Percentiles rank a stretch among this genome's conserved stretches.
These are phyloP conservation scores for Diprion similis DNA, from an alignment of 1,140 invertebrate genomes.

Conservation along the genomic window DNA sequence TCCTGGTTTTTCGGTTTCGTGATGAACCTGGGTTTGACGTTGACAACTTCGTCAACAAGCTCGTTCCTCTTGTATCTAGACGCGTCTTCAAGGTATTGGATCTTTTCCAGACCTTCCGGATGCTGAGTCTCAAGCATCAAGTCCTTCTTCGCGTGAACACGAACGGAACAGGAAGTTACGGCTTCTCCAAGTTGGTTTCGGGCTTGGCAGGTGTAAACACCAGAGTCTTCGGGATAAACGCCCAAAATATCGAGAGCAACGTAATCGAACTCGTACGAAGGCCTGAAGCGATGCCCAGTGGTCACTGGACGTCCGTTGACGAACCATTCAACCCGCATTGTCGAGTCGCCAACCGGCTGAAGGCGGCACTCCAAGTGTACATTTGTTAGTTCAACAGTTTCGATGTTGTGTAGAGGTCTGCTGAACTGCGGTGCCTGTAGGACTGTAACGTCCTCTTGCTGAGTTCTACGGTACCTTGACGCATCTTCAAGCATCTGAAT, in stretches of 20 bases:
- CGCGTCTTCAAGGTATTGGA: conserved; percentile 88
- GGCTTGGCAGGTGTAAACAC: conserved; percentile 93
- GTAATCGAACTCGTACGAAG: conserved; percentile 97
- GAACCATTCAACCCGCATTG: conserved; percentile 97
- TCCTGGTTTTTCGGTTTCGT: conserved; percentile 86
- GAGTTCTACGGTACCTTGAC: conserved; percentile 73
- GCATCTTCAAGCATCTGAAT: conserved; percentile 93
- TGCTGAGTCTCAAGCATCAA: conserved; percentile 85
- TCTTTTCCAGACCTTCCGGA: conserved; percentile 86
- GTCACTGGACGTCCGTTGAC: conserved; percentile 89
- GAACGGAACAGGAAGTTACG: conserved; percentile 89
- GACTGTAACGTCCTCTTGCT: conserved; percentile 79
- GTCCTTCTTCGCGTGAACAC: conserved; percentile 88
- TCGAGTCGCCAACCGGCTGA: conserved; percentile 92
- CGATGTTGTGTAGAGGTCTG: conserved; percentile 86
- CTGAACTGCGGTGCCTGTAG: conserved; percentile 88
- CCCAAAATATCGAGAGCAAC: conserved; percentile 94
- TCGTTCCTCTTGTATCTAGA: conserved; percentile 85
- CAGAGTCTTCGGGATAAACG: conserved; percentile 96
- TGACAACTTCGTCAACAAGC: conserved; percentile 82
- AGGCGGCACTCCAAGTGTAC: conserved; percentile 92
- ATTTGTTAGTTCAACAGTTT: conserved; percentile 90
- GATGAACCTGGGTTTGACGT: conserved; percentile 82
- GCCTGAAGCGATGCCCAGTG: conserved; percentile 92
- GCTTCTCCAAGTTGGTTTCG: conserved; percentile 92